Evolutionary conservation across 2,888 invertebrate genomes (phyloP), one percentile per base, ranked within the genome.

Genomic region (Operophtera brumata): DNA sequence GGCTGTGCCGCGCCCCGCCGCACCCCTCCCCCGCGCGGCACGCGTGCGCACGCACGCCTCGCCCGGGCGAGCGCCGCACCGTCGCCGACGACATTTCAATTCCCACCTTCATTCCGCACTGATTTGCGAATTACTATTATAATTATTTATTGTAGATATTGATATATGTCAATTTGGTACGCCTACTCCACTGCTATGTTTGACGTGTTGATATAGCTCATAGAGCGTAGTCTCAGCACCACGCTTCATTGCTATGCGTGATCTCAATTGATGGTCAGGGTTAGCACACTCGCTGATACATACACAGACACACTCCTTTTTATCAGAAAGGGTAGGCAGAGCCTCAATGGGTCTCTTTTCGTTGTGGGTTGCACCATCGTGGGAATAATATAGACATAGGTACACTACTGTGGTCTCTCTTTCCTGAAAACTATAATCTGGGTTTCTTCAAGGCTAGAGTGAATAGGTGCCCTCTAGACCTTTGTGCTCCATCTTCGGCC

Each of bases 1-100:
- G 82, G 82, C 82, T 80, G 81, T 85, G 86, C 85, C 82, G 84
- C 81, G 79, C 78, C 83, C 77, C 71, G 63, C 70, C 51, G 66
- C 62, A 59, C 65, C 61, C 45, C 20, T 20, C 2, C 63, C 44
- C 64, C 62, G 51, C 70, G 51, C 70, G 44, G 52, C 64, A 64
- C 63, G 64, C 66, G 62, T 61, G 66, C 62, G 61, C 64, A 40
- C 59, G 50, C 60, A 54, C 49, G 52, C 64, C 54, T 65, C 58
- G 65, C 70, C 64, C 70, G 56, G 67, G 56, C 60, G 69, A 65
- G 62, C 66, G 36, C 57, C 56, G 57, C 66, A 69, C 70, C 69
- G 61, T 65, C 64, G 11, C 36, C 70, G 65, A 70, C 75, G 73
- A 82, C 79, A 73, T 80, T 84, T 84, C 83, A 80, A 82, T 85